These are phyloP conservation scores for Wasmannia auropunctata DNA, from an alignment of 1,140 invertebrate genomes.

Conservation along the genomic window DNA sequence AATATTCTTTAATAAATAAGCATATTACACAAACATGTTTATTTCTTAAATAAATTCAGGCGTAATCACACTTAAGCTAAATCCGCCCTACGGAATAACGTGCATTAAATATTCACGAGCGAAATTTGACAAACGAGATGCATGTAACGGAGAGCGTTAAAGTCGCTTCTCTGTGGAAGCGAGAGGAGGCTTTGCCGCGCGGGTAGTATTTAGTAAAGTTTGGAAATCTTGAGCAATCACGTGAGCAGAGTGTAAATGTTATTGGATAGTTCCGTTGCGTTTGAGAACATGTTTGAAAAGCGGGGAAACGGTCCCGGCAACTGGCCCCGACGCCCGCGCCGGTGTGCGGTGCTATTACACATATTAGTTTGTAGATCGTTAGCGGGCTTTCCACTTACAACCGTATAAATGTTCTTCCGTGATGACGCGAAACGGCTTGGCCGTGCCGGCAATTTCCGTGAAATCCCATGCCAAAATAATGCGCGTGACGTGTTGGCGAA, in stretches of 20 bases:
- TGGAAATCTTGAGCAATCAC: slow-evolving; percentile 37
- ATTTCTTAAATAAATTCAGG: background rate
- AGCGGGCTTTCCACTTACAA: slow-evolving; percentile 31
- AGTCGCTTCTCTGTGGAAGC: background rate
- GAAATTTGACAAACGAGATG: slow-evolving; percentile 8
- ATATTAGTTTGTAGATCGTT: slow-evolving; percentile 48
- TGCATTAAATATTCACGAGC: background rate
- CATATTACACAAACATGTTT: background rate
- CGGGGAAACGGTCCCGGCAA: slow-evolving; percentile 6
- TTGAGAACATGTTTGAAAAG: slow-evolving; percentile 45
- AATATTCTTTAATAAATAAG: background rate
- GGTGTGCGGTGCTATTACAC: slow-evolving; percentile 33
- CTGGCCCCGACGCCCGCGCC: background rate
- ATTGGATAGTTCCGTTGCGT: slow-evolving; percentile 39
- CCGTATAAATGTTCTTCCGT: slow-evolving; percentile 24
- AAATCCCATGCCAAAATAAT: slow-evolving; percentile 27
- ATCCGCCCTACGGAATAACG: background rate
- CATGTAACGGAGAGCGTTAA: background rate
- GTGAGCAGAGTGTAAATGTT: slow-evolving; percentile 43
- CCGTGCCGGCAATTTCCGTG: background rate
- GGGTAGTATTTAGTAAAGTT: slow-evolving; percentile 31
- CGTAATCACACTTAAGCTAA: background rate
- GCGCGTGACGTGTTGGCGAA: background rate
- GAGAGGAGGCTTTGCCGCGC: background rate
- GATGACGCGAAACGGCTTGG: slow-evolving; percentile 23